These are phyloP conservation scores for Novumbra hubbsi DNA, from an alignment of 2,797 vertebrate genomes.

Conservation along the genomic window DNA sequence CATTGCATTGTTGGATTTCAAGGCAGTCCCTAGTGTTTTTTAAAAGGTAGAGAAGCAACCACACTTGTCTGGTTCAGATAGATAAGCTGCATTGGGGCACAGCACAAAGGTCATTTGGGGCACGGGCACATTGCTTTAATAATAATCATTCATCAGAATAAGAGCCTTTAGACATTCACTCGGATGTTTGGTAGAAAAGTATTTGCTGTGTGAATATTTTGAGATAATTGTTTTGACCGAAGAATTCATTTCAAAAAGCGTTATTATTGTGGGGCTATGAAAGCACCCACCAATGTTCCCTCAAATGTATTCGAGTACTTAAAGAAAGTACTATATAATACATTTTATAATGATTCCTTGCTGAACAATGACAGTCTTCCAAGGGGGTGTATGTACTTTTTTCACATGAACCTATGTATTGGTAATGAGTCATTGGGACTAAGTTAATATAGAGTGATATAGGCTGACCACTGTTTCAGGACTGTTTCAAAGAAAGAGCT, in stretches of 20 bases:
- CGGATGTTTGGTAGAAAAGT: constrained; percentile 20
- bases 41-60: background rate
- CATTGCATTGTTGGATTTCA: background rate
- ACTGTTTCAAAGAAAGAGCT: too few species aligned
- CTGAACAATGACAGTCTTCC: too few species aligned
- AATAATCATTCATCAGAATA: background rate
- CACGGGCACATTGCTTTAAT: background rate
- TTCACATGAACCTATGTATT: too few species aligned
- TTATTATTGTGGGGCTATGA: too few species aligned
- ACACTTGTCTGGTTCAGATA: background rate
- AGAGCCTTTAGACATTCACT: background rate
- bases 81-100: background rate
- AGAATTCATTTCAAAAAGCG: background rate
- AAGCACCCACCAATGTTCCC: too few species aligned
- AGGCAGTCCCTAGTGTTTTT: background rate
- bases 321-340: too few species aligned
- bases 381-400: too few species aligned
- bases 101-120: background rate
- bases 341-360: too few species aligned
- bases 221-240: background rate
- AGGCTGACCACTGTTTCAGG: too few species aligned
- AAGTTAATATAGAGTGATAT: too few species aligned
- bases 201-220: background rate
- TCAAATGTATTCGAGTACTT: too few species aligned
- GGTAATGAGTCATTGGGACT: too few species aligned